Evolutionary conservation across 2,888 invertebrate species (phyloP).

Genomic region (Eurois occulta): DNA sequence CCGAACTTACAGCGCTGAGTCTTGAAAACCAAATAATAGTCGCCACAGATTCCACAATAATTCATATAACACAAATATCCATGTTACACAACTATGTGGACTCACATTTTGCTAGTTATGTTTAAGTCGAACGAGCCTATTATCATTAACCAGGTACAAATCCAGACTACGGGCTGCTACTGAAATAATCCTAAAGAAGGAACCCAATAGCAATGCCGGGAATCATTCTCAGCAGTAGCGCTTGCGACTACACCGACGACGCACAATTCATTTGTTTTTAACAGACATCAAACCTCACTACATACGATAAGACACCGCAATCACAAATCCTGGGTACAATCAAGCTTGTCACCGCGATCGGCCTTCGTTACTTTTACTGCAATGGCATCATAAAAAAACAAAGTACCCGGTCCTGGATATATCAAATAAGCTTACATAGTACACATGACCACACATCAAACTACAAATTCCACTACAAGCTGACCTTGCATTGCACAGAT

Average conservation of each 20-base stretch:
- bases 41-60: too few relatives aligned
- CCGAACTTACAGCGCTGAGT: too few relatives aligned
- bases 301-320: constrained; percentile 7
- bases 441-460: neutral
- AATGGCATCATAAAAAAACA: constrained; percentile 59
- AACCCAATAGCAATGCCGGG: neutral
- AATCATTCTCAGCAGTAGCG: neutral
- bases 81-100: too few relatives aligned
- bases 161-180: neutral
- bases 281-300: neutral
- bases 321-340: constrained; percentile 26
- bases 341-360: constrained; percentile 44
- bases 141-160: neutral
- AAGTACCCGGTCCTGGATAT: constrained; percentile 51
- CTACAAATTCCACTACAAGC: neutral
- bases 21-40: too few relatives aligned
- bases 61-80: too few relatives aligned
- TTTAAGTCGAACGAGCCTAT: neutral
- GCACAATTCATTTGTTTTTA: constrained; percentile 11
- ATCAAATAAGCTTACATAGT: constrained; percentile 50
- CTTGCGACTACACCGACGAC: neutral
- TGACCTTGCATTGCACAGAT: neutral
- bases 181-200: neutral
- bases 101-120: neutral
- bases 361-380: constrained; percentile 54